Base-by-base conservation (phyloP, 1,140 invertebrate species). In the Araneus ventricosus region DNA sequence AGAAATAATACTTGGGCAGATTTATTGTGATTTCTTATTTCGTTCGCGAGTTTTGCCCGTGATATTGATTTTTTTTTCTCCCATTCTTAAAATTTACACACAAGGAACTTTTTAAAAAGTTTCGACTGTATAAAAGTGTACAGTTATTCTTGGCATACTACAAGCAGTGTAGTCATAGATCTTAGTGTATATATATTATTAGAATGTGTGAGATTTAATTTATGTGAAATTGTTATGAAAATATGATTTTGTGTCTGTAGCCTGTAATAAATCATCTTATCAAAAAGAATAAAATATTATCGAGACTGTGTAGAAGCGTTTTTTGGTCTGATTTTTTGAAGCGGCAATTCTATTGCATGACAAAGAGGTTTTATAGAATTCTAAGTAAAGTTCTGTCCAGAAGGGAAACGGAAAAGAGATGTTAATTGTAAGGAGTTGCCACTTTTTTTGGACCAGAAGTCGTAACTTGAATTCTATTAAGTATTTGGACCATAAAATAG, bases 131-230 rank as follows among this genome's bases (percentile, higher is more conserved):
- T 88, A 41, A 91, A 84, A 41, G 24, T 84, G 79, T 84, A 91
- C 75, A 91, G 52, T 61, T 90, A 61, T 90, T 70, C 80, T 27
- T 67, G 34, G 8, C 24, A 30, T 92, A 52, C n/a, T 52, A 86
- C 80, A 86, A 67, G n/a, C 67, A 79, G n/a, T 22, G 30, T 41
- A 80, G 61, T 92, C 89, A 84, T 34, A 86, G 90, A 52, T 63
- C 57, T 57, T 84, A 85, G 84, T 92, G 90, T 92, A 92, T 17
- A 52, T 52, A 92, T 92, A 92, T 34, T 90, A 91, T 67, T 85
- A 92, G 80, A 92, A 82, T 92, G 75, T 92, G 61, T 86, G 79
- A 92, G 63, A 85, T 57, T 86, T 92, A 92, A 92, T 92, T 92
- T 85, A 92, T 92, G 90, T 92, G 90, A 86, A 92, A 70, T 59